phyloP scores from a whole-genome alignment of 2,797 vertebrate genomes.

The Chaetophractus vellerosus region DNA sequence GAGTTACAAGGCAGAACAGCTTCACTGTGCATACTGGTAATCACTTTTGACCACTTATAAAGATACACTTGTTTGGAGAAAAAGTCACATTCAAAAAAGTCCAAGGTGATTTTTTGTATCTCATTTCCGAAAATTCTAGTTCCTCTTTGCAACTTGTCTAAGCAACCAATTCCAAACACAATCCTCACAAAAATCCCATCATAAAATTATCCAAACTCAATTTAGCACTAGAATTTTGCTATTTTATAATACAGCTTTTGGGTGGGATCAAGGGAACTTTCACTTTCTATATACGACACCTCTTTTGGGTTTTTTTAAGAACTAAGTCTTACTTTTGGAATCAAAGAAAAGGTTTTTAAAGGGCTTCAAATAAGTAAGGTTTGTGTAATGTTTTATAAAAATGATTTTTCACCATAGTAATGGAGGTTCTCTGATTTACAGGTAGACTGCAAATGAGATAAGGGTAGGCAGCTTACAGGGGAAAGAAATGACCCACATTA shows the following conservation, averaged over 20 bases:
- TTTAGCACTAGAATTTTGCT: neutral
- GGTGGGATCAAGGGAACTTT: neutral
- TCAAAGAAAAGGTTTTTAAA: conserved; percentile 27
- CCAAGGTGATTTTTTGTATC: neutral
- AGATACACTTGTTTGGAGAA: neutral
- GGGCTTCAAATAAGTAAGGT: neutral
- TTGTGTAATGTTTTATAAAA: neutral
- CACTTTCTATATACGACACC: neutral
- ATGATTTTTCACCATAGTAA: neutral
- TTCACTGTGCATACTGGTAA: neutral
- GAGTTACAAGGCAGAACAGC: neutral
- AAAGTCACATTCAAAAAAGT: neutral
- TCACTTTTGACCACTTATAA: neutral
- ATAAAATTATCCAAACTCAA: neutral
- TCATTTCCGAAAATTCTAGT: conserved; percentile 49
- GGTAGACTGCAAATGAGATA: neutral
- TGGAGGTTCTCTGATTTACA: neutral
- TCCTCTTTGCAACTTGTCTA: neutral
- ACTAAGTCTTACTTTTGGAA: neutral
- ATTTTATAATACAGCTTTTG: neutral
- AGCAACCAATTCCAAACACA: neutral
- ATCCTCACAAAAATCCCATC: neutral
- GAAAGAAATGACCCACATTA: neutral
- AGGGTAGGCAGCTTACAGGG: neutral
- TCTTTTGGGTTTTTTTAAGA: neutral